Evolutionary conservation across 2,113 vertebrate genomes (phyloP).

Genomic region (Rhinogobius similis): DNA sequence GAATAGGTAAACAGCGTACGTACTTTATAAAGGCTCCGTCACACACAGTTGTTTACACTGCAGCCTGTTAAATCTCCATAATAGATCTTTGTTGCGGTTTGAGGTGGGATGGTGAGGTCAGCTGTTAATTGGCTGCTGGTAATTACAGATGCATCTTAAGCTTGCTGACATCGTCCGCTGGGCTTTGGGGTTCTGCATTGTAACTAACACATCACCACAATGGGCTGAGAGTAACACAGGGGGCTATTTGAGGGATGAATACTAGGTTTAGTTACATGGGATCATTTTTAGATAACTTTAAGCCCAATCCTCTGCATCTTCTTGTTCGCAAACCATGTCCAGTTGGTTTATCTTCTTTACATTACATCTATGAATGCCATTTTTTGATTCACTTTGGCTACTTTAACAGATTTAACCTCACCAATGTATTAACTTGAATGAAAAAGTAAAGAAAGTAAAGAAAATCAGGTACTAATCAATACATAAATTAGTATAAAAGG

Average conservation of each 20-base stretch:
- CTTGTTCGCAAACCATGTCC: not conserved
- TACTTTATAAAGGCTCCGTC: constrained; percentile 45
- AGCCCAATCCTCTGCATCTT: not conserved
- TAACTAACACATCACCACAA: constrained; percentile 46
- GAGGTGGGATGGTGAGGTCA: constrained; percentile 64
- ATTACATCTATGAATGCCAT: not conserved
- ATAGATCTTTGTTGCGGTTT: constrained; percentile 74
- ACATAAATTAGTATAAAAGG: too few relatives aligned
- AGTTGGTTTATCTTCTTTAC: not conserved
- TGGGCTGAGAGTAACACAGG: constrained; percentile 35
- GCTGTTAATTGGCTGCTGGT: constrained; percentile 71
- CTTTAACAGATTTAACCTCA: constrained; percentile 15
- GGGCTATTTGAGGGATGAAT: not conserved
- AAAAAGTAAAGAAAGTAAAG: too few relatives aligned
- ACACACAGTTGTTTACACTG: constrained; percentile 60
- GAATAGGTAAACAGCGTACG: constrained; percentile 36
- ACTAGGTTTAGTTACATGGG: not conserved
- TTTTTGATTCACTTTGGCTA: not conserved
- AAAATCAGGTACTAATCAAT: too few relatives aligned
- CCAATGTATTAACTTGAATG: constrained; percentile 17
- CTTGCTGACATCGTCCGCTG: constrained; percentile 57
- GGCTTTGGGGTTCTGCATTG: constrained; percentile 52
- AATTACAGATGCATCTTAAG: constrained; percentile 74
- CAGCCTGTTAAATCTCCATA: constrained; percentile 69
- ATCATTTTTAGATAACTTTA: not conserved